Base-by-base conservation (phyloP, 2,113 vertebrate genomes). In the Lichenostomus cassidix region DNA sequence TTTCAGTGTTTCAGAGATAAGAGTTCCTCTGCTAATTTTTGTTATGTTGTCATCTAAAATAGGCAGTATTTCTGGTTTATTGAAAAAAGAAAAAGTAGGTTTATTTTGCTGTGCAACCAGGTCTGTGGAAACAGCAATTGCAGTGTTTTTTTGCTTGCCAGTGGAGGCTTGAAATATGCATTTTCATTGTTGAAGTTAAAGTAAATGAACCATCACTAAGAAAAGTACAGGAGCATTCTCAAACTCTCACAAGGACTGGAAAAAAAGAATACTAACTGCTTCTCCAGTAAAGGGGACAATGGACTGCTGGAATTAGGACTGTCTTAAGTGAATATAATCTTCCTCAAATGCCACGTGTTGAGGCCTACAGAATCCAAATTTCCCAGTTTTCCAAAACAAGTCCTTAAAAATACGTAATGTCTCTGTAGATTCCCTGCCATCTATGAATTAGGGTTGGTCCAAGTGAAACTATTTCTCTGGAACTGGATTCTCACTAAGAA, bases 161-260 rank as follows among this genome's bases (percentile, higher is more conserved):
- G 41, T 59, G 82, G 64, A 60, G 25, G 11, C 74, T 87, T 74
- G 69, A 75, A 75, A 52, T 56, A 58, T 10, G 25, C 29, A 6
- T 87, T 90, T 94, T 86, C 35, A 10, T 42, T 83, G 79, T 67
- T 78, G 71, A 77, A 68, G 81, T 81, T 39, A 67, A 94, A 92
- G 23, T 77, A 90, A 86, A 74, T 83, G 86, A 92, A 14, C 35
- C 35, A 37, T 92, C 24, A 21, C 42, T 39, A 37, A 59, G 55
- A 42, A 85, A 65, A 90, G 53, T n/a, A 20, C 4, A 33, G 55
- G 25, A 65, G 4, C 8, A 0, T 88, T 73, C 90, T 80, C 49
- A 65, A 50, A 11, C 37, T 71, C 42, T 37, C 5, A 15, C 1
- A 31, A 64, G 49, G 17, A 16, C 37, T 80, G 88, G 37, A 90